Conservation (phyloP, 2,113 vertebrate genomes). For the Myiozetetes cayanensis region DNA sequence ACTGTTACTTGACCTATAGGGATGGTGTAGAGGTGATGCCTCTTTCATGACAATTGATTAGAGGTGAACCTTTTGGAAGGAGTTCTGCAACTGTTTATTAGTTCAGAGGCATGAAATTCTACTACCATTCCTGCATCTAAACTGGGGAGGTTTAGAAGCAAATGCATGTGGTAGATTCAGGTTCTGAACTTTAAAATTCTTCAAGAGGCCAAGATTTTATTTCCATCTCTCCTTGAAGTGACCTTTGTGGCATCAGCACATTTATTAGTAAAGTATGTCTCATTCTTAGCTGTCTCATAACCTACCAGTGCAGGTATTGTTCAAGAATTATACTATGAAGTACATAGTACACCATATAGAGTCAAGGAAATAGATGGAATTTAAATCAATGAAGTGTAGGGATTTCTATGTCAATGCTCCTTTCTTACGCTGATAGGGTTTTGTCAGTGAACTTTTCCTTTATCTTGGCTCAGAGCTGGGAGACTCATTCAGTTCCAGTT, state of each 20-base stretch:
- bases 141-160: not conserved
- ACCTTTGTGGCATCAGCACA: not conserved
- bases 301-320: not conserved
- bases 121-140: not conserved
- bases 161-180: not conserved
- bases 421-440: not conserved
- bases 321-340: not conserved
- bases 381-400: not conserved
- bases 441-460: not conserved
- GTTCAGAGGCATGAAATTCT: not conserved
- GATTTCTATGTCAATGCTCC: not conserved
- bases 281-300: not conserved
- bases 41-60: not conserved
- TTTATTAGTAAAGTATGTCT: not conserved
- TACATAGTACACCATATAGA: not conserved
- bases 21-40: not conserved
- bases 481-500: constrained; percentile 26
- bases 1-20: not conserved
- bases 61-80: not conserved
- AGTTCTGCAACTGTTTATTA: not conserved
- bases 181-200: not conserved
- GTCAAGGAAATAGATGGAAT: not conserved
- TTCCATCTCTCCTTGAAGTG: not conserved
- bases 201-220: not conserved
- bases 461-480: not conserved